Percentiles rank a stretch among this genome's conserved stretches.
phyloP scores from a whole-genome alignment of 2,113 vertebrate species.

The Mormyrus iriodes region DNA sequence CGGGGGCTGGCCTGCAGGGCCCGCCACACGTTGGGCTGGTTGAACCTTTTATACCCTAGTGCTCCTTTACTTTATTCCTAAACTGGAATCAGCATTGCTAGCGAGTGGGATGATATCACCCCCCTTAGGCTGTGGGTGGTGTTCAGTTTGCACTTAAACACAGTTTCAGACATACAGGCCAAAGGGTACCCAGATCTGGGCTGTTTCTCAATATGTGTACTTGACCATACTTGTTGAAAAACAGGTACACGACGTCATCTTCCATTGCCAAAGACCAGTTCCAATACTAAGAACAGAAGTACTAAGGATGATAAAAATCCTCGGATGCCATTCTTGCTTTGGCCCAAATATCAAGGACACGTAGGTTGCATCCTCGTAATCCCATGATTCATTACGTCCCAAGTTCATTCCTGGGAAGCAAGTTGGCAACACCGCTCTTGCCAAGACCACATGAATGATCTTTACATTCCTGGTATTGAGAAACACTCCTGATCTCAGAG shows the following conservation, averaged over 20 bases:
- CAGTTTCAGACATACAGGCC: background rate
- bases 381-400: background rate
- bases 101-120: too few species aligned
- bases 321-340: background rate
- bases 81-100: background rate
- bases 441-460: background rate
- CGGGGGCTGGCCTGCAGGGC: too few species aligned
- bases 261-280: background rate
- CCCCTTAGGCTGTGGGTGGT: background rate
- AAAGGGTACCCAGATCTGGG: background rate
- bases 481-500: background rate
- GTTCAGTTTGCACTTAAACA: background rate
- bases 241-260: too few species aligned
- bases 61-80: background rate
- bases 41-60: background rate
- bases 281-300: background rate
- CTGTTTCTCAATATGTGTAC: background rate
- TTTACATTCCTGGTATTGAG: background rate
- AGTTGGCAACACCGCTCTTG: background rate
- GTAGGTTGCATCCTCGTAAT: background rate
- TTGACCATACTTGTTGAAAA: background rate
- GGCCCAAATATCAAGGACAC: background rate
- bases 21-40: too few species aligned
- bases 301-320: background rate
- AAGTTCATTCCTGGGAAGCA: background rate